Evolutionary conservation across 2,113 vertebrate species (phyloP).

Genomic region (Hepsetus odoe): DNA sequence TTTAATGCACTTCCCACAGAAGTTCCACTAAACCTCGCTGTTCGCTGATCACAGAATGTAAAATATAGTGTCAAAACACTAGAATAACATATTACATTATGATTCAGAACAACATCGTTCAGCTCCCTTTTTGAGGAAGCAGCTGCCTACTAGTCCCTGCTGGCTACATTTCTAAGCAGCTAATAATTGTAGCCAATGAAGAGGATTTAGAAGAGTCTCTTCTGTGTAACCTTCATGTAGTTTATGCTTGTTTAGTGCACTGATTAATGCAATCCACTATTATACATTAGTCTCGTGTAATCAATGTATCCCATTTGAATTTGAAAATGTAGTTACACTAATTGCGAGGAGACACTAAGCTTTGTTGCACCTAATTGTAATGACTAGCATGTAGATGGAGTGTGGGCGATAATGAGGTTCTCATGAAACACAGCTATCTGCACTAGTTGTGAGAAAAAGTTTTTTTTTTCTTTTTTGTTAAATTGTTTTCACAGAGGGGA

Average conservation of each 20-base stretch:
- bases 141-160: not conserved
- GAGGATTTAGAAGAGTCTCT: not conserved
- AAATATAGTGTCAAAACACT: not conserved
- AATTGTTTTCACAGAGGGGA: not conserved
- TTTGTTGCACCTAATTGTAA: conserved; percentile 31
- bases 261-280: not conserved
- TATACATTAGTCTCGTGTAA: not conserved
- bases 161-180: not conserved
- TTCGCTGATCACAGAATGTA: not conserved
- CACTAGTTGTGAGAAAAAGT: conserved; percentile 18
- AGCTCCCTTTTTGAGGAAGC: not conserved
- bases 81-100: not conserved
- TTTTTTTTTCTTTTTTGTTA: not conserved
- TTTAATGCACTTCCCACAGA: not conserved
- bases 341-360: conserved; percentile 19
- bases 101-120: not conserved
- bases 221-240: not conserved
- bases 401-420: conserved; percentile 36
- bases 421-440: conserved; percentile 23
- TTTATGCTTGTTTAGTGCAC: conserved; percentile 1
- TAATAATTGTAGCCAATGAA: not conserved
- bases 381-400: conserved; percentile 29
- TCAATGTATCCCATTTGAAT: not conserved
- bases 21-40: not conserved
- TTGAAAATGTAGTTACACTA: conserved; percentile 25